Percentiles rank a stretch among this genome's conserved stretches.
Evolutionary conservation across 2,113 vertebrate genomes (phyloP).

Genomic region (Ammodramus savannarum): DNA sequence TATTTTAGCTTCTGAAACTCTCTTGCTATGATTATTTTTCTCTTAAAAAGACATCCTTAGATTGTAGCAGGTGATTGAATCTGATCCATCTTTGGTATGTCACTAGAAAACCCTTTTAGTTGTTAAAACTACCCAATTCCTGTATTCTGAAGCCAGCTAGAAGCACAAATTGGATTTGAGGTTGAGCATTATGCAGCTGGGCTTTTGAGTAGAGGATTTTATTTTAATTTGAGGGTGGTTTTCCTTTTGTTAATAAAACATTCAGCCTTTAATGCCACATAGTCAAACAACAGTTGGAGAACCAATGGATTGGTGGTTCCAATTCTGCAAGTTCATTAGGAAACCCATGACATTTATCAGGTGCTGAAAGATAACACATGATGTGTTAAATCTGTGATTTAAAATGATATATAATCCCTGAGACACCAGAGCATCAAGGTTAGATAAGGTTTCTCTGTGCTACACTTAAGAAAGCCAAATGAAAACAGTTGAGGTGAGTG

Average conservation of each 20-base stretch:
- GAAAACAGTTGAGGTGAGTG: conserved; percentile 26
- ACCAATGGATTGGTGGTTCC: neutral
- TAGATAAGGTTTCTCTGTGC: conserved; percentile 19
- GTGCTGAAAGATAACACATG: conserved; percentile 41
- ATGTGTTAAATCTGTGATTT: conserved; percentile 46
- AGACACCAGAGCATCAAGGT: conserved; percentile 6
- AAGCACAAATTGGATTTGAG: neutral
- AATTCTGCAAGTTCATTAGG: conserved; percentile 5
- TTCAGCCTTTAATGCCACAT: conserved; percentile 4
- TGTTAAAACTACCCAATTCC: neutral
- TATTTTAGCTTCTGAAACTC: neutral
- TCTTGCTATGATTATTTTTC: neutral
- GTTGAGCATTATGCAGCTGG: neutral
- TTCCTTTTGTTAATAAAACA: conserved; percentile 39
- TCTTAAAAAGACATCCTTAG: neutral
- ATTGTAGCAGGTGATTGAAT: neutral
- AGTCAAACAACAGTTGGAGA: conserved; percentile 34
- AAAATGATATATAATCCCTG: conserved; percentile 8
- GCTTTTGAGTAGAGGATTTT: neutral
- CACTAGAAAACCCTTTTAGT: neutral
- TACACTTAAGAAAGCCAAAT: conserved; percentile 26
- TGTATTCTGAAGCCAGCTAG: neutral
- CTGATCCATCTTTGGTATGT: neutral
- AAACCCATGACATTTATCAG: conserved; percentile 40
- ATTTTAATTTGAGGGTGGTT: neutral